phyloP scores from a whole-genome alignment of 2,797 vertebrate species.

The Diceros bicornis region DNA sequence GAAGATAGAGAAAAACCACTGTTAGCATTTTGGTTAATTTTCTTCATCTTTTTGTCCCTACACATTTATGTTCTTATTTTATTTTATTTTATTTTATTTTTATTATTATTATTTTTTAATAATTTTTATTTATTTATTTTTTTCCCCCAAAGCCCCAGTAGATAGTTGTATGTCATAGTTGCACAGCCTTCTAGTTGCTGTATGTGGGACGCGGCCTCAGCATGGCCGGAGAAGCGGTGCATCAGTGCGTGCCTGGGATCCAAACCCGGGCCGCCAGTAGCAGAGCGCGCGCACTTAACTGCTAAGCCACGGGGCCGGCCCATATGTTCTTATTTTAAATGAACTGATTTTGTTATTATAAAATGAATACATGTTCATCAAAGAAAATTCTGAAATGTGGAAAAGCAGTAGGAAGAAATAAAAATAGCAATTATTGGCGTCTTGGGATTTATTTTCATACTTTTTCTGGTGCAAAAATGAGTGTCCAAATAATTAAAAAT shows the following conservation, averaged over 20 bases:
- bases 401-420: conserved; percentile 26
- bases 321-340: conserved; percentile 47
- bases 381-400: conserved; percentile 29
- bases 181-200: too few species aligned
- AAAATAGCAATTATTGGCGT: conserved; percentile 36
- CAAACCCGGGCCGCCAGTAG: too few species aligned
- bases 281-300: too few species aligned
- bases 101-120: too few species aligned
- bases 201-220: too few species aligned
- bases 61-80: conserved; percentile 38
- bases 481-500: conserved; percentile 53
- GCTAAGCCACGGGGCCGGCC: too few species aligned
- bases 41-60: neutral
- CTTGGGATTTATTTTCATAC: conserved; percentile 24
- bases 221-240: too few species aligned
- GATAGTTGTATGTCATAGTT: too few species aligned
- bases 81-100: too few species aligned
- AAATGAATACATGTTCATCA: conserved; percentile 11
- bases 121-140: too few species aligned
- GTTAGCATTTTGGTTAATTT: conserved; percentile 28
- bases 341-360: conserved; percentile 52
- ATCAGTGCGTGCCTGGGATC: too few species aligned
- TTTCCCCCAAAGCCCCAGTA: too few species aligned
- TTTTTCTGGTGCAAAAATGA: conserved; percentile 58
- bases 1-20: conserved; percentile 3